Percentiles rank a stretch among this genome's conserved stretches.
Conservation (phyloP, 2,113 vertebrate species). For the Crotalus viridis region DNA sequence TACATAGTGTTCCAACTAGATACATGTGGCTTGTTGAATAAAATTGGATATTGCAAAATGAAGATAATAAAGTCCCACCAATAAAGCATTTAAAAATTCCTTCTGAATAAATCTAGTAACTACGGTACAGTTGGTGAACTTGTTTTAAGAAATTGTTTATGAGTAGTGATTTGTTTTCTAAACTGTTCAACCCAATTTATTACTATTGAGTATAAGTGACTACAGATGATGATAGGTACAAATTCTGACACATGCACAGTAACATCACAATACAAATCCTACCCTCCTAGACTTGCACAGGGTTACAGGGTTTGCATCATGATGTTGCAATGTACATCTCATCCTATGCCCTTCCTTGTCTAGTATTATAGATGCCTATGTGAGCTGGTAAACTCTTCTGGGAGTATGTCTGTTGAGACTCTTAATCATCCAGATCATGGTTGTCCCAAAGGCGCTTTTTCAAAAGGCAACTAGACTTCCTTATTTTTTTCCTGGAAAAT, state of each 20-base stretch:
- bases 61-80: neutral
- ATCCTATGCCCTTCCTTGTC: neutral
- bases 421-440: neutral
- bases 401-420: neutral
- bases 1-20: neutral
- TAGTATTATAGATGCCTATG: neutral
- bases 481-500: neutral
- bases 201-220: neutral
- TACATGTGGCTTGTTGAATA: slow-evolving; percentile 9
- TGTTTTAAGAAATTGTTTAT: neutral
- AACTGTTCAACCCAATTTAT: neutral
- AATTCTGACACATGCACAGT: neutral
- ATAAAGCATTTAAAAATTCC: neutral
- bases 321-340: neutral
- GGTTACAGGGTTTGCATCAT: neutral
- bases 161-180: neutral
- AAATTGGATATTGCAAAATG: neutral
- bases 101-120: neutral
- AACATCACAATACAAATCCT: neutral
- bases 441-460: neutral
- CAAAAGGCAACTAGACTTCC: neutral
- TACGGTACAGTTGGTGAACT: neutral
- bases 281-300: neutral
- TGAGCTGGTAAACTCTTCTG: neutral
- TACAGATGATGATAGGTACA: neutral